Conservation (phyloP, 2,113 vertebrate genomes). For the Callorhinus ursinus region DNA sequence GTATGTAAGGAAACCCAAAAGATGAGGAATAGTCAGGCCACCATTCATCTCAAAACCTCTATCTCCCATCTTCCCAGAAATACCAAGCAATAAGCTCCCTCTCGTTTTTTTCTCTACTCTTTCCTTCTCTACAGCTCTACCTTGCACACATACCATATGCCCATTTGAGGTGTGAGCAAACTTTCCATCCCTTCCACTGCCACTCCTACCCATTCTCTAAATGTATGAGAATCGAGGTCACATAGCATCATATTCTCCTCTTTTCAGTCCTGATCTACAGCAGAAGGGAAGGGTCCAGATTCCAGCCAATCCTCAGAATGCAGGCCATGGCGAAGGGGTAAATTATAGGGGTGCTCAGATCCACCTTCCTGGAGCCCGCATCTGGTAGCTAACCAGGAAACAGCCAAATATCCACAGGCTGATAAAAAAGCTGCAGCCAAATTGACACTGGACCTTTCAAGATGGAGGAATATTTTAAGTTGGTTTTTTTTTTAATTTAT, state of each 20-base stretch:
- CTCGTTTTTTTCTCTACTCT: neutral
- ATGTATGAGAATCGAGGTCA: neutral
- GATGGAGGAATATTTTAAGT: neutral
- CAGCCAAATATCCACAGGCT: fast-evolving
- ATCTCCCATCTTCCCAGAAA: neutral
- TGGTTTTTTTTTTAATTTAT: too few relatives aligned
- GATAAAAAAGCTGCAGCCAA: neutral
- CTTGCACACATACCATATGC: neutral
- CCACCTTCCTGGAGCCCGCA: neutral
- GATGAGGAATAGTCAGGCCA: neutral
- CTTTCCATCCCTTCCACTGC: neutral
- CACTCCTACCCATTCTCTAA: neutral
- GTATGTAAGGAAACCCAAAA: neutral
- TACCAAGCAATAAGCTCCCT: neutral
- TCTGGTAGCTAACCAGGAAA: neutral
- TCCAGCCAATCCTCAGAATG: neutral
- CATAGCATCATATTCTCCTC: neutral
- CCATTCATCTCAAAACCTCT: neutral
- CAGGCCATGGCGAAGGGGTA: neutral
- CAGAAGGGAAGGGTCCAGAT: neutral
- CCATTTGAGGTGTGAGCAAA: neutral
- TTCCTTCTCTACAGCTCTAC: neutral
- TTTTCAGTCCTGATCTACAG: neutral
- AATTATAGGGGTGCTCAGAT: neutral
- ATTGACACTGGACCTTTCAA: neutral